Evolutionary conservation across 64 coral and sea anemone genomes (phyloP), one percentile per base, ranked within the genome.

Genomic region (Stichodactyla mertensii): DNA sequence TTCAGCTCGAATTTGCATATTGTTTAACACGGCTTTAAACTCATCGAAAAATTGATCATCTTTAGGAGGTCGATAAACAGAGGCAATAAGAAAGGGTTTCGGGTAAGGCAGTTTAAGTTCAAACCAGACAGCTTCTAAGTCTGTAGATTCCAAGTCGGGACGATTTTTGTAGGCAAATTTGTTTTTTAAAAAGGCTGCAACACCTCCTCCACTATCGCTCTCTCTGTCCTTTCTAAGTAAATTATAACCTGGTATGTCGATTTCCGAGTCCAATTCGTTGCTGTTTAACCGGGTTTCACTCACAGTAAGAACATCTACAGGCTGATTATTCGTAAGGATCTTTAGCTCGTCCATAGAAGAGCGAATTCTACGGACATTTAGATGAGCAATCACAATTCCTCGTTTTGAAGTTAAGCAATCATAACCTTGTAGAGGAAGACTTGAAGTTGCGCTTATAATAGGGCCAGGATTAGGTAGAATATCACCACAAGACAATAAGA

Each of bases 11-110:
- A n/a, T n/a, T n/a, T n/a, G n/a, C n/a, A n/a, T n/a, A n/a, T n/a
- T n/a, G n/a, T n/a, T n/a, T n/a, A n/a, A n/a, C n/a, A n/a, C n/a
- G n/a, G n/a, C n/a, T n/a, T n/a, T n/a, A n/a, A n/a, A n/a, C n/a
- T n/a, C n/a, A n/a, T n/a, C n/a, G n/a, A n/a, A n/a, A n/a, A n/a
- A n/a, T n/a, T n/a, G n/a, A n/a, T n/a, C n/a, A n/a, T n/a, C 80
- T 52, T 52, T 83, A 22, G 53, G 80, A 83, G 80, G 52, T 55
- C 53, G 52, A n/a, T 55, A 83, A 55, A 83, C 52, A 16, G 80
- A 83, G 22, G 52, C 16, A 15, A 22, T 56, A 22, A 83, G 80
- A 52, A 83, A 16, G 13, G 80, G 52, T 52, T 82, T 82, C 52
- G 80, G 55, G 16, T 24, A 8, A 83, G 28, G 28, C 28, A 31